phyloP scores from a whole-genome alignment of 2,888 invertebrate species.

The Hirudinaria manillensis region DNA sequence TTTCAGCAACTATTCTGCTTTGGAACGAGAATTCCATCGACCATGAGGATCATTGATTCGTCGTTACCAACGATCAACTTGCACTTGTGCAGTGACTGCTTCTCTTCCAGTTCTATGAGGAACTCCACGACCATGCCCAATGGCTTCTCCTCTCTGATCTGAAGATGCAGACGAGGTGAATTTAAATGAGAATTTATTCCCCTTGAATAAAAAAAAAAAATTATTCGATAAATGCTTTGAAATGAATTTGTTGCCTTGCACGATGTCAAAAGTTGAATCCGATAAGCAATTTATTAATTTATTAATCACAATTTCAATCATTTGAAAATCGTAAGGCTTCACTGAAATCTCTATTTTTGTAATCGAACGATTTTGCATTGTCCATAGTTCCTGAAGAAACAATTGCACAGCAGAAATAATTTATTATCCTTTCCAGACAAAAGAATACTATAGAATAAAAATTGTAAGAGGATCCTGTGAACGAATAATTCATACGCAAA shows the following conservation, averaged over 20 bases:
- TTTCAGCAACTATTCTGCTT: slow-evolving; percentile 19
- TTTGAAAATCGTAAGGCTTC: too few relatives aligned
- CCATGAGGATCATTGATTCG: slow-evolving; percentile 25
- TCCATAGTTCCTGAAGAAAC: too few relatives aligned
- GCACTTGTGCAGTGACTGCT: slow-evolving; percentile 25
- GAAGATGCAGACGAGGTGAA: neutral
- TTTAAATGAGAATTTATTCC: neutral
- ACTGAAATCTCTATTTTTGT: too few relatives aligned
- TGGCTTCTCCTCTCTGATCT: slow-evolving; percentile 25
- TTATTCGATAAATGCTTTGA: neutral
- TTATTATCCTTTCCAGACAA: too few relatives aligned
- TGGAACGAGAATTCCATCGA: slow-evolving; percentile 29
- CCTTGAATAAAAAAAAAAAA: neutral
- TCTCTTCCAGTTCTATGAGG: slow-evolving; percentile 29
- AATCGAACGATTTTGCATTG: too few relatives aligned
- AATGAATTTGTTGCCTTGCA: neutral
- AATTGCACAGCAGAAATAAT: too few relatives aligned
- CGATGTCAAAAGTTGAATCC: too few relatives aligned
- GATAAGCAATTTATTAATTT: neutral
- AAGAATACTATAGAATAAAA: too few relatives aligned
- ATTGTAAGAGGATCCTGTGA: too few relatives aligned
- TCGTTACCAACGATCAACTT: slow-evolving; percentile 24
- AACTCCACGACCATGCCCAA: slow-evolving; percentile 31
- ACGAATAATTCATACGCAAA: too few relatives aligned
- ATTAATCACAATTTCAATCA: neutral